These are phyloP conservation scores for Parelbella ahira DNA, from an alignment of 2,888 invertebrate species.

Conservation along the genomic window DNA sequence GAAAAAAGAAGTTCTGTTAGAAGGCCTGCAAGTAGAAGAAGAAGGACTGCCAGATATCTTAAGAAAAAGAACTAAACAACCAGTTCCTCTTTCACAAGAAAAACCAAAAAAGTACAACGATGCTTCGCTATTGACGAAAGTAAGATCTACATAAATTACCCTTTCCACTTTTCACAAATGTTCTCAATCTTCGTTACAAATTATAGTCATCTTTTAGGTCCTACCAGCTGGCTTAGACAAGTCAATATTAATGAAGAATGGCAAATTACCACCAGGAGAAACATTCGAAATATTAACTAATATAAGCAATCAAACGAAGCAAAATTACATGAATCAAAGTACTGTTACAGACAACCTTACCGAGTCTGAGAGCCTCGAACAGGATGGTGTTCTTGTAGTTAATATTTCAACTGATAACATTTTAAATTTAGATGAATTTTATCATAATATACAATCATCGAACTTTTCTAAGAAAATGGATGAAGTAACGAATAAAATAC, in stretches of 20 bases:
- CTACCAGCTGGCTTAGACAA: slow-evolving; percentile 67
- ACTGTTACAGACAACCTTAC: slow-evolving; percentile 61
- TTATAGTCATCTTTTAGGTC: slow-evolving; percentile 37
- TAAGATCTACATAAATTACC: slow-evolving; percentile 32
- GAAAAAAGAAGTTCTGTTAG: slow-evolving; percentile 89
- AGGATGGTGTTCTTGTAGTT: slow-evolving; percentile 73
- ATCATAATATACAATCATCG: slow-evolving; percentile 60
- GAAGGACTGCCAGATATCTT: slow-evolving; percentile 89
- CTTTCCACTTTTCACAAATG: neutral
- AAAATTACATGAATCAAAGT: slow-evolving; percentile 50
- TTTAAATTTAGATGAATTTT: slow-evolving; percentile 68
- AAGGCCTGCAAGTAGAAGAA: slow-evolving; percentile 91
- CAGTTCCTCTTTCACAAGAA: slow-evolving; percentile 66
- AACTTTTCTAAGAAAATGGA: slow-evolving; percentile 67
- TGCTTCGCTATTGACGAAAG: slow-evolving; percentile 66
- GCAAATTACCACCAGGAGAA: slow-evolving; percentile 63
- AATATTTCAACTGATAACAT: slow-evolving; percentile 71
- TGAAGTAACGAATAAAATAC: slow-evolving; percentile 76
- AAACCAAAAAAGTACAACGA: slow-evolving; percentile 76
- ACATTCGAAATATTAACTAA: slow-evolving; percentile 46
- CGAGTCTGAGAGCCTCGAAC: slow-evolving; percentile 72
- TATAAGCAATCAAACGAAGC: slow-evolving; percentile 44
- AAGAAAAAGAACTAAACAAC: slow-evolving; percentile 85
- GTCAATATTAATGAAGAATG: slow-evolving; percentile 65
- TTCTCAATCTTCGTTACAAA: neutral